Evolutionary conservation across 2,888 invertebrate genomes (phyloP).

Genomic region (Hirtodrosophila confusa): DNA sequence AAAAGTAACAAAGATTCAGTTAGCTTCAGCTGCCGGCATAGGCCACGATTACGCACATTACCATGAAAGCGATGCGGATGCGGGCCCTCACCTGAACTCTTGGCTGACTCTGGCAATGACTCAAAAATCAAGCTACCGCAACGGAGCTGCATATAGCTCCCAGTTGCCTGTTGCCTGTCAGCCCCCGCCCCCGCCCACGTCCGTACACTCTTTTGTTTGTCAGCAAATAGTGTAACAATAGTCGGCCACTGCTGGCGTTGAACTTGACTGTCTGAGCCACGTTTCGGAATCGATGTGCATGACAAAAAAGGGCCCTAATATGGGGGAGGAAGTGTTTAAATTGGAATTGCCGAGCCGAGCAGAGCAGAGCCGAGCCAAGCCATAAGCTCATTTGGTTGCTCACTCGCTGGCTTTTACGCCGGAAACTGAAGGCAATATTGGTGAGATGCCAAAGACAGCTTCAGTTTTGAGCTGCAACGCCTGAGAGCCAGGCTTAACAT

Average conservation of each 20-base stretch:
- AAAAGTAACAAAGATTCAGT: conserved; percentile 31
- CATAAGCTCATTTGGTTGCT: conserved; percentile 65
- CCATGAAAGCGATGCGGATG: conserved; percentile 72
- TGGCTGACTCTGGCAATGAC: conserved; percentile 49
- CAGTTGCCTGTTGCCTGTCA: not conserved
- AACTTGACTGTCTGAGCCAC: conserved; percentile 73
- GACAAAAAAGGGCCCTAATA: conserved; percentile 72
- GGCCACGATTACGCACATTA: conserved; percentile 51
- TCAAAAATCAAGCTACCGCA: conserved; percentile 79
- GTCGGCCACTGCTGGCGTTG: conserved; percentile 70
- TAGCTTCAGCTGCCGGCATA: conserved; percentile 30
- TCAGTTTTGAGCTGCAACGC: conserved; percentile 29
- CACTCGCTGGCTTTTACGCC: conserved; percentile 20
- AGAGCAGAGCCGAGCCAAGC: conserved; percentile 41
- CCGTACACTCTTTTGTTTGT: conserved; percentile 55
- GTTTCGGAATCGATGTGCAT: conserved; percentile 75
- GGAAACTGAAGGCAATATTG: conserved; percentile 72
- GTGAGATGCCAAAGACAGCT: conserved; percentile 30
- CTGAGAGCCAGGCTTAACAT: conserved; percentile 41
- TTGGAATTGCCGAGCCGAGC: conserved; percentile 61
- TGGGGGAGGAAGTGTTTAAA: conserved; percentile 76
- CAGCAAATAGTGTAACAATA: conserved; percentile 60
- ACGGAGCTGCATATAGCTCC: conserved; percentile 54
- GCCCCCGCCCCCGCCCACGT: not conserved
- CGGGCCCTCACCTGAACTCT: conserved; percentile 67